phyloP scores from a whole-genome alignment of 2,113 vertebrate genomes.

The Semicossyphus pulcher region DNA sequence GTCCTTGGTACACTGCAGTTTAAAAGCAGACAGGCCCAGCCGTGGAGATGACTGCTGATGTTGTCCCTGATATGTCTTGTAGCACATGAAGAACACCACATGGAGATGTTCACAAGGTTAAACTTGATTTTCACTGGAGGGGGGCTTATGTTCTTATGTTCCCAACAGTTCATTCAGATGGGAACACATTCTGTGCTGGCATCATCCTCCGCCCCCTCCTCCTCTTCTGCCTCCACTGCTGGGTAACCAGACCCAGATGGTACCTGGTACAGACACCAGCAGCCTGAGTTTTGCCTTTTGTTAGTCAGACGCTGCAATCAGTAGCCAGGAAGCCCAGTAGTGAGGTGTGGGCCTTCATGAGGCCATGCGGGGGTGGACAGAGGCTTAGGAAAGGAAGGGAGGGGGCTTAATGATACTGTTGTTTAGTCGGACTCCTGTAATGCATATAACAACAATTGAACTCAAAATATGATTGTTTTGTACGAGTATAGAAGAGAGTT shows the following conservation, averaged over 20 bases:
- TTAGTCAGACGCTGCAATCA: constrained; percentile 74
- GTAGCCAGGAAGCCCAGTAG: constrained; percentile 64
- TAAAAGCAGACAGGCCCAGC: too few species aligned
- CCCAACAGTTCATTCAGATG: constrained; percentile 17
- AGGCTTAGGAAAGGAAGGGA: constrained; percentile 30
- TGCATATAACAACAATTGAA: constrained; percentile 8
- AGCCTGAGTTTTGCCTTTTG: constrained; percentile 78
- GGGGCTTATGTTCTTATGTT: constrained; percentile 13
- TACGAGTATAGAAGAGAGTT: too few species aligned
- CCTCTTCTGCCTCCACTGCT: constrained; percentile 50
- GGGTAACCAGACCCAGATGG: constrained; percentile 80
- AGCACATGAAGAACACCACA: too few species aligned
- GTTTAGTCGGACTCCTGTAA: not conserved
- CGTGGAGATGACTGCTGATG: too few species aligned
- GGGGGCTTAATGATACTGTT: not conserved
- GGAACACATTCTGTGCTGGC: constrained; percentile 42
- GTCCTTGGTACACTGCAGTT: too few species aligned
- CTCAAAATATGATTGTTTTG: too few species aligned
- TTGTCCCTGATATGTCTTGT: too few species aligned
- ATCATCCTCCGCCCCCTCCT: constrained; percentile 32
- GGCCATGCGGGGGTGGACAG: constrained; percentile 54
- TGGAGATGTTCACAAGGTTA: too few species aligned
- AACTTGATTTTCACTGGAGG: too few species aligned
- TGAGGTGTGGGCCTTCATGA: constrained; percentile 55
- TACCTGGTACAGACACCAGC: constrained; percentile 78